These are phyloP conservation scores for Drosophila infuscata DNA, from an alignment of 2,888 invertebrate genomes.

Conservation along the genomic window DNA sequence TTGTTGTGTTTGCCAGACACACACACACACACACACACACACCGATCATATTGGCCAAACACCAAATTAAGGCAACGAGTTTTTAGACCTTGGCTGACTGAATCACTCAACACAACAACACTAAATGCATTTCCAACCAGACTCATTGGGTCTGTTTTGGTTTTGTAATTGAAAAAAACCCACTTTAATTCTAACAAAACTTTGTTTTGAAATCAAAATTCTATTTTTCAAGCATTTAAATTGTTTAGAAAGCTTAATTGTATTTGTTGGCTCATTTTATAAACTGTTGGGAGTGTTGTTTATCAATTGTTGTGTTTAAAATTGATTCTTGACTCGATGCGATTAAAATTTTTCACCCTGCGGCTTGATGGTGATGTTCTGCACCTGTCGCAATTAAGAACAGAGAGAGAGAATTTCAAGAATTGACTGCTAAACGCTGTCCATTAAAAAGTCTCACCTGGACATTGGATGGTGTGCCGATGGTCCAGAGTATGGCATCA, in stretches of 20 bases:
- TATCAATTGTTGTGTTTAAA: neutral
- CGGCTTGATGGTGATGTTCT: constrained; percentile 82
- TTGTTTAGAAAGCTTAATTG: neutral
- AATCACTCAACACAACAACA: neutral
- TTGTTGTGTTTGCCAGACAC: constrained; percentile 6
- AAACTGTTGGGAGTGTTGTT: neutral
- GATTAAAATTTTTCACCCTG: constrained; percentile 82
- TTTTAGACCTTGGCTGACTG: too few relatives aligned
- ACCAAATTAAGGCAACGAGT: neutral
- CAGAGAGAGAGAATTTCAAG: neutral
- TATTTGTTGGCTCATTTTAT: neutral
- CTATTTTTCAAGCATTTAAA: neutral
- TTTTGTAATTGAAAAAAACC: too few relatives aligned
- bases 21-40: neutral
- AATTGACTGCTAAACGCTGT: neutral
- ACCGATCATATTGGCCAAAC: constrained; percentile 15
- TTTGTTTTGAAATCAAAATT: too few relatives aligned
- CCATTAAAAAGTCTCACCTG: constrained; percentile 65
- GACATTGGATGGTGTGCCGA: constrained; percentile 82
- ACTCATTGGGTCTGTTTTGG: too few relatives aligned
- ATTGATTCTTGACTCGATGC: neutral
- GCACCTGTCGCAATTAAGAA: constrained; percentile 65
- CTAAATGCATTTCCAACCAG: constrained; percentile 13
- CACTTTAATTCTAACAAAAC: too few relatives aligned
- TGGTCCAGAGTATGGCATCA: constrained; percentile 82